Evolutionary conservation across 2,888 invertebrate genomes (phyloP).

Genomic region (Caenorhabditis sp.): DNA sequence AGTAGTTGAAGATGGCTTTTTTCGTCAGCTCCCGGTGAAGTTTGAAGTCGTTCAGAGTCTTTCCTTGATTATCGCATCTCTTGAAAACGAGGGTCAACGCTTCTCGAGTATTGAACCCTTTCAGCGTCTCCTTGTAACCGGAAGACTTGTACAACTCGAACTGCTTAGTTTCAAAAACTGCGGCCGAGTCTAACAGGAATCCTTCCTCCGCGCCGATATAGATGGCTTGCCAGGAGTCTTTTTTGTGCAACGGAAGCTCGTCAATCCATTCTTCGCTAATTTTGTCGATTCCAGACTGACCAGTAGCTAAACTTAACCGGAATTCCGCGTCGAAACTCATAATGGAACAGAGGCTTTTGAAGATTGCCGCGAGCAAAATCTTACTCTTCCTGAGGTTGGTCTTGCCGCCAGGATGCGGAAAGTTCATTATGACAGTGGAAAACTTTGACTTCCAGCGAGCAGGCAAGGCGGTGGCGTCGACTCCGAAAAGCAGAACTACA

Average conservation of each 20-base stretch:
- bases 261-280: not conserved
- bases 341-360: conserved; percentile 57
- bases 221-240: conserved; percentile 75
- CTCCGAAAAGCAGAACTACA: conserved; percentile 53
- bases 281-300: conserved; percentile 69
- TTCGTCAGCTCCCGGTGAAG: not conserved
- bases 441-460: conserved; percentile 75
- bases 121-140: conserved; percentile 70
- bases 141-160: conserved; percentile 62
- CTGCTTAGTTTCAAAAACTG: conserved; percentile 30
- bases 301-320: conserved; percentile 66
- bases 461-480: conserved; percentile 62
- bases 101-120: conserved; percentile 71
- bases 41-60: conserved; percentile 13
- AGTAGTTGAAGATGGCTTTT: conserved; percentile 45
- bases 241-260: conserved; percentile 59
- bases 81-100: conserved; percentile 64
- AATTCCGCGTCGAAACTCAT: conserved; percentile 55
- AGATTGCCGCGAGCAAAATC: conserved; percentile 80
- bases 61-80: conserved; percentile 23
- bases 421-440: conserved; percentile 83
- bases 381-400: conserved; percentile 83
- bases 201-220: conserved; percentile 68
- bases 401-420: conserved; percentile 84
- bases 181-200: conserved; percentile 45